Base-by-base conservation (phyloP, 2,113 vertebrate species). In the Megaptera novaeangliae region DNA sequence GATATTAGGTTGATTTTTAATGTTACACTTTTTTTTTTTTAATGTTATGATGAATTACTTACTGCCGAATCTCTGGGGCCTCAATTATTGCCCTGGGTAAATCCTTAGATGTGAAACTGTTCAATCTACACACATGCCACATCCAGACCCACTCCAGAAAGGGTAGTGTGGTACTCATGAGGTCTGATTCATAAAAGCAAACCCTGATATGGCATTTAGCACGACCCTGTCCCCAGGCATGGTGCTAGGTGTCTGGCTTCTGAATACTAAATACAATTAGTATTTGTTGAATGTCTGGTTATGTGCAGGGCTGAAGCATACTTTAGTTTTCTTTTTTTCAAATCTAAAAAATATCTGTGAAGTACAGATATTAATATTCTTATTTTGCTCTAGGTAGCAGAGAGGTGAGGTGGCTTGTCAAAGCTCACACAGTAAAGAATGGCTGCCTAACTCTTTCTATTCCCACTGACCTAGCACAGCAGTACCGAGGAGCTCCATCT, bases 1-100 rank as follows among this genome's bases (percentile, higher is more conserved):
- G 52, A 78, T 41, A 59, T 20, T 66, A 44, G 18, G 3, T 74
- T 90, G 14, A 96, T 63, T 91, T 82, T 92, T 61, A 59, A 64
- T 10, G 18, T 49, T 88, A 52, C 64, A 18, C 20, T 61, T 27
- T 55, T 52, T n/a, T 72, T 92, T 74, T 82, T 82, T 6, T 15
- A 55, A 31, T 20, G 2, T 23, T 72, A 41, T 49, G 8, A n/a
- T 95, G 25, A 61, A 21, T 89, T 82, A 68, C 25, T 64, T 46
- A 39, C 31, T 46, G 11, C 34, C 64, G 18, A 78, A 17, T 55
- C 20, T 36, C 72, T 25, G 3, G 64, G n/a, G 3, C 8, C 13
- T 94, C n/a, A 55, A 1, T 49, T 74, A 55, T 57, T 91, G 4
- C 18, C 14, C 57, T 57, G 14, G 41, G 20, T 59, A 59, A 85